Base-by-base conservation (phyloP, 2,797 vertebrate genomes). In the Nannoperca obscura region DNA sequence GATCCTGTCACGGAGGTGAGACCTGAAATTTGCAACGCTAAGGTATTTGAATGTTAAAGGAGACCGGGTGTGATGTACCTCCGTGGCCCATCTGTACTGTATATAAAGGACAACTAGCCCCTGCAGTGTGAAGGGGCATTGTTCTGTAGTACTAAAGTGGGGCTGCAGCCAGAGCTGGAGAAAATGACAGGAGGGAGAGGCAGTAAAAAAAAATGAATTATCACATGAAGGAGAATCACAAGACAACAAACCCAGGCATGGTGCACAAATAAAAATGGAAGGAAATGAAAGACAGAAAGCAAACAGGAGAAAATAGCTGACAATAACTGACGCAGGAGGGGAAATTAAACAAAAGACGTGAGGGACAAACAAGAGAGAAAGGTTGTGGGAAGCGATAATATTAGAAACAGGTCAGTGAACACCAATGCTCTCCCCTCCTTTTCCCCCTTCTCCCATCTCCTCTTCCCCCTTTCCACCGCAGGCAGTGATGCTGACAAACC, bases 361-460 rank as follows among this genome's bases (percentile, higher is more conserved):
- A 46, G 60, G 61, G 60, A 64, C 74, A 77, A 71, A 83, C 53
- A 53, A 42, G 74, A 63, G 44, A 50, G 64, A 65, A 60, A 79
- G 80, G 38, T 40, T 74, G 36, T 71, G 71, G 61, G 55, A 12
- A 47, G 75, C 77, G 70, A 62, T 83, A 86, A 82, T 82, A 88
- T 86, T 85, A 92, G 88, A 91, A 86, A 84, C 84, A 89, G 85
- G 89, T 90, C 90, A 93, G 85, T 76, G 83, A 86, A 66, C 84
- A 85, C 30, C 46, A 50, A 50, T 65, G 36, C 38, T 72, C 71
- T 66, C 54, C 71, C 53, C 73, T 44, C 58, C 27, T 36, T 58
- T 58, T 13, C 5, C n/a, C 49, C 20, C 11, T 44, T 20, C 12
- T 20, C 14, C 58, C 15, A 20, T 4, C 52, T 17, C 22, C 36